A percentile compares a stretch with the other conserved stretches of the same genome.
These are phyloP conservation scores for Corythornis madagascariensis DNA, from an alignment of 2,113 vertebrate genomes.

Conservation along the genomic window DNA sequence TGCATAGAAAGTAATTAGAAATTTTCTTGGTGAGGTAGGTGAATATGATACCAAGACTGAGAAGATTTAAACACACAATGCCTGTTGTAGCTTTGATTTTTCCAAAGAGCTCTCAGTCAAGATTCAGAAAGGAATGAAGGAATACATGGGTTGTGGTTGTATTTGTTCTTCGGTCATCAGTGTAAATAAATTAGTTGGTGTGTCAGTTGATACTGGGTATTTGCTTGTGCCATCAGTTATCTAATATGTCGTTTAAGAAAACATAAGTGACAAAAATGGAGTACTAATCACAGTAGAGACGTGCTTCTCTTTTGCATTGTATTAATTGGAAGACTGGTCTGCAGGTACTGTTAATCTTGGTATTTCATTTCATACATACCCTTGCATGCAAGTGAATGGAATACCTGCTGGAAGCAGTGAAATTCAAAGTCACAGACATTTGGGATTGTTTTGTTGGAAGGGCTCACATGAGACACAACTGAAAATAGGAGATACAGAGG, in stretches of 20 bases:
- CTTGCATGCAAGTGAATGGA: neutral
- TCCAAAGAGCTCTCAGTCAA: neutral
- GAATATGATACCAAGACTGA: neutral
- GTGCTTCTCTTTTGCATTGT: neutral
- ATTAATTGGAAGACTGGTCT: neutral
- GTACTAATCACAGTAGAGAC: accelerated
- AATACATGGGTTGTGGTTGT: neutral
- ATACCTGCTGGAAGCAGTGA: neutral
- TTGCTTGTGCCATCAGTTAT: neutral
- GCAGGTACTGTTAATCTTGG: neutral
- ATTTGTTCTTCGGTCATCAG: neutral
- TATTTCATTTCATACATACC: neutral
- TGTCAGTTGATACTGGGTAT: neutral
- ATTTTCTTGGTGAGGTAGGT: neutral
- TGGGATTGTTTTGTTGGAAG: neutral
- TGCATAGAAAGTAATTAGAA: neutral
- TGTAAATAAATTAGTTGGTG: neutral
- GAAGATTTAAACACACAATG: neutral
- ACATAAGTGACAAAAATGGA: neutral
- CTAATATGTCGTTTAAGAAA: neutral
- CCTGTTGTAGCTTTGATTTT: neutral
- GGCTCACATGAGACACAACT: neutral
- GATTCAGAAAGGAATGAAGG: neutral
- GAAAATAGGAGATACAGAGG: neutral
- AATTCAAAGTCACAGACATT: neutral